Percentiles rank a stretch among this genome's conserved stretches.
Evolutionary conservation across 2,888 invertebrate genomes (phyloP).

Genomic region (Tanytarsus gracilentus): DNA sequence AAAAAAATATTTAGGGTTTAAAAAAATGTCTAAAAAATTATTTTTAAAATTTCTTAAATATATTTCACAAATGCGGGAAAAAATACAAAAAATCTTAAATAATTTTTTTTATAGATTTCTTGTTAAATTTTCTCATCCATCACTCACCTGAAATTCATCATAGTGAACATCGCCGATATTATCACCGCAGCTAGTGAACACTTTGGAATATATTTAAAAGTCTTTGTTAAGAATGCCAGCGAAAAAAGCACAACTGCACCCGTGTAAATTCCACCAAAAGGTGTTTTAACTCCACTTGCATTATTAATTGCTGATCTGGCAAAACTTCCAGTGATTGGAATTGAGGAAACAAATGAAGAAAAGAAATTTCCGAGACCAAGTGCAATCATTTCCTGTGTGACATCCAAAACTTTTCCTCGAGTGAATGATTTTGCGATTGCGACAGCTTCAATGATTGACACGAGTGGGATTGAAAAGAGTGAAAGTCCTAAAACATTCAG

Average conservation of each 20-base stretch:
- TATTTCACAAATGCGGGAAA: too few species aligned
- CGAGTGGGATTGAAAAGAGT: constrained; percentile 58
- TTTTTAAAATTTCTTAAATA: too few species aligned
- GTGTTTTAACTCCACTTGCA: constrained; percentile 78
- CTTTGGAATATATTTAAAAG: constrained; percentile 79
- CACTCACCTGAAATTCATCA: constrained; percentile 66
- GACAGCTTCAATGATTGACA: constrained; percentile 63
- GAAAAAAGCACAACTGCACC: constrained; percentile 67
- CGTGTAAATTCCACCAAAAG: constrained; percentile 70
- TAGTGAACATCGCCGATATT: constrained; percentile 77
- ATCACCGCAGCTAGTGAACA: constrained; percentile 80
- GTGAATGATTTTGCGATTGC: constrained; percentile 71
- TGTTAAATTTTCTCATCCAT: constrained; percentile 76
- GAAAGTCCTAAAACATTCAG: constrained; percentile 52
- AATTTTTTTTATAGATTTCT: too few species aligned
- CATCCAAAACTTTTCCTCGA: constrained; percentile 68
- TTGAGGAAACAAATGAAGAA: constrained; percentile 72
- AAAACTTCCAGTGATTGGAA: constrained; percentile 82
- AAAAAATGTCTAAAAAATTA: too few species aligned
- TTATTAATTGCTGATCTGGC: constrained; percentile 84
- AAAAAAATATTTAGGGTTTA: too few species aligned
- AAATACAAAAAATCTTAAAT: too few species aligned
- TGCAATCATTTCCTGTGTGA: constrained; percentile 85
- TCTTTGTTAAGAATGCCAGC: constrained; percentile 65
- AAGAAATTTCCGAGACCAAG: constrained; percentile 71